Evolutionary conservation across 1,140 invertebrate species (phyloP).

Genomic region (Musca vetustissima): DNA sequence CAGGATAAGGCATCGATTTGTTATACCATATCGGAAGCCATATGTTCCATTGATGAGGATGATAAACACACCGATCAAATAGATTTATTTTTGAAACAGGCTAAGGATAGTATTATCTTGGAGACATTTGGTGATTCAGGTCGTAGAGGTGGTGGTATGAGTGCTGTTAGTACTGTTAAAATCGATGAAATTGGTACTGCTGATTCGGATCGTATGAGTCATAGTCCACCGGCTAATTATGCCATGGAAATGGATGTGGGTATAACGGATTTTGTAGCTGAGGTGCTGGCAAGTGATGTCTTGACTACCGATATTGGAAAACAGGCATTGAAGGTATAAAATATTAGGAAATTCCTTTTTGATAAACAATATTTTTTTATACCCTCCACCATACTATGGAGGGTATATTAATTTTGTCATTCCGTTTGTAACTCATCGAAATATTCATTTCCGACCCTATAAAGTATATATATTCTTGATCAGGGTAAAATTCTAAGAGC

Average conservation of each 20-base stretch:
- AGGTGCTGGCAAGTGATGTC: conserved; percentile 60
- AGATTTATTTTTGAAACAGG: conserved; percentile 61
- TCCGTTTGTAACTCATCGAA: too few species aligned
- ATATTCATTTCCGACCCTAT: too few species aligned
- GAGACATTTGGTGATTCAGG: conserved; percentile 36
- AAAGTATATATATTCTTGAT: too few species aligned
- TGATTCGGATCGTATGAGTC: conserved; percentile 44
- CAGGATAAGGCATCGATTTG: conserved; percentile 51
- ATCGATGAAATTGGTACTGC: conserved; percentile 48
- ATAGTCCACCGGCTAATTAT: conserved; percentile 51
- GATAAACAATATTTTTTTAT: too few species aligned
- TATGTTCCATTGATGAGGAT: conserved; percentile 76
- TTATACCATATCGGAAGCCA: conserved; percentile 68
- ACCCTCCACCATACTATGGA: too few species aligned
- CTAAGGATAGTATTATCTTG: conserved; percentile 56
- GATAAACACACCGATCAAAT: conserved; percentile 73
- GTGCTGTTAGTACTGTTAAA: conserved; percentile 50
- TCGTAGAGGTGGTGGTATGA: conserved; percentile 38
- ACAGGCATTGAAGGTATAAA: conserved; percentile 59
- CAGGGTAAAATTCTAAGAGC: too few species aligned
- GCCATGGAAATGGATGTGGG: conserved; percentile 56
- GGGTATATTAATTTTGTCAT: too few species aligned
- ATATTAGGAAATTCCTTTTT: too few species aligned
- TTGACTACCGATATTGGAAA: conserved; percentile 59
- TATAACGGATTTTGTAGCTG: conserved; percentile 57